phyloP scores from a whole-genome alignment of 2,113 vertebrate genomes.

The Hippopotamus amphibius region DNA sequence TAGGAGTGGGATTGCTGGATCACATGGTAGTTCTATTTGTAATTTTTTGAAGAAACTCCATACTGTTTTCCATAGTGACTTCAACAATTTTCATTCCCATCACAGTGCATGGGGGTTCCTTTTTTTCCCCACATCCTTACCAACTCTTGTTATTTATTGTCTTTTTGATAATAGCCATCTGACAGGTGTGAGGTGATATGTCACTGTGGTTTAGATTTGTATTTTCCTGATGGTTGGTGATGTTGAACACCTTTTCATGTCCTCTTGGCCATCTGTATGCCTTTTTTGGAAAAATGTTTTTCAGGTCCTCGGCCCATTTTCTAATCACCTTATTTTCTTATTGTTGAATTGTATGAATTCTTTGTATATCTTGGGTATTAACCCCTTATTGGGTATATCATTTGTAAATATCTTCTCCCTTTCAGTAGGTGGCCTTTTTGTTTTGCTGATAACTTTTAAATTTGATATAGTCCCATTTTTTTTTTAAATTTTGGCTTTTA shows the following conservation, averaged over 20 bases:
- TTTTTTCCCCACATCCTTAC: neutral
- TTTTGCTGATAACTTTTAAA: neutral
- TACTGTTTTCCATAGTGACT: neutral
- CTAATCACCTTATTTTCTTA: neutral
- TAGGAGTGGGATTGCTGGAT: neutral
- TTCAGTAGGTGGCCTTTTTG: neutral
- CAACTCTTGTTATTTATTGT: neutral
- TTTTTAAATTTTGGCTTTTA: neutral
- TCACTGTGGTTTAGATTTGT: neutral
- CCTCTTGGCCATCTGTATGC: neutral
- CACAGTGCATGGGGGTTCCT: neutral
- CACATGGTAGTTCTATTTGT: neutral
- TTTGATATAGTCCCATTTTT: neutral
- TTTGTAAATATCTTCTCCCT: neutral
- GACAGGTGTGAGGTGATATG: neutral
- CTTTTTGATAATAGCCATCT: neutral
- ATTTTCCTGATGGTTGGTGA: neutral
- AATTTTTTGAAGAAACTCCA: neutral
- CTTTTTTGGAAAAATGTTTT: neutral
- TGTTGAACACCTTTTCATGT: neutral
- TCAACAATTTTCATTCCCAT: neutral
- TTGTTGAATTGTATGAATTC: neutral
- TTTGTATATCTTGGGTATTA: neutral
- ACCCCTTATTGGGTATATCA: neutral
- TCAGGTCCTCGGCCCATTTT: neutral